phyloP scores from a whole-genome alignment of 2,797 vertebrate species.

The Thamnophis elegans region DNA sequence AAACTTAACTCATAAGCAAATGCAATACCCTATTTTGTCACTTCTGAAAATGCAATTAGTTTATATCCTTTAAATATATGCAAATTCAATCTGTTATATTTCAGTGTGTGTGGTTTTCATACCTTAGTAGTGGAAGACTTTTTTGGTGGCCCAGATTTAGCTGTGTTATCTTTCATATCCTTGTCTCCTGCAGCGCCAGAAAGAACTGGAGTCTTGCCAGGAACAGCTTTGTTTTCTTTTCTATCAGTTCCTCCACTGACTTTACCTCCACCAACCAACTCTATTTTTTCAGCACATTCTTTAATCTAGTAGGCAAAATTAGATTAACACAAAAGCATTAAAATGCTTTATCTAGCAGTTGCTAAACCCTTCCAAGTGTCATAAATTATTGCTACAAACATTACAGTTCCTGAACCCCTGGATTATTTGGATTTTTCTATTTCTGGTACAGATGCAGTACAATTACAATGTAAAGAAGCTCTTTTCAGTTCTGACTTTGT shows the following conservation, averaged over 20 bases:
- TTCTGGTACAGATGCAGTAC: background rate
- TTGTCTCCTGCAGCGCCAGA: slow-evolving; percentile 75
- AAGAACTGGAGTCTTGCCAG: slow-evolving; percentile 73
- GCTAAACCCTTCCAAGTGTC: background rate
- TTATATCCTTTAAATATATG: background rate
- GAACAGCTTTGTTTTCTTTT: slow-evolving; percentile 76
- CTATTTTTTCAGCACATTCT: slow-evolving; percentile 92
- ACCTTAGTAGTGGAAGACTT: slow-evolving; percentile 83
- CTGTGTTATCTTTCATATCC: slow-evolving; percentile 70
- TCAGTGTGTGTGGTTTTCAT: slow-evolving; percentile 12
- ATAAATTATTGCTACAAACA: background rate
- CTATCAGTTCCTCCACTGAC: slow-evolving; percentile 68
- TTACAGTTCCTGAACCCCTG: background rate
- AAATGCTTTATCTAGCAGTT: background rate
- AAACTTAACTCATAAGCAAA: background rate
- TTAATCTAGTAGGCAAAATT: slow-evolving; percentile 82
- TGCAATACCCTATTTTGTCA: background rate
- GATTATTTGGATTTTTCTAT: background rate
- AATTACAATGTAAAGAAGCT: background rate
- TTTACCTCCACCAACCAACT: slow-evolving; percentile 84
- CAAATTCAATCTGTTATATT: background rate
- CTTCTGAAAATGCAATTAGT: background rate
- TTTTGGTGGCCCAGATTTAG: slow-evolving; percentile 78
- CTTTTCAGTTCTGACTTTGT: background rate
- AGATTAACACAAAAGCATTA: slow-evolving; percentile 5